Evolutionary conservation across 2,797 vertebrate species (phyloP).

Genomic region (Danio aesculapii): DNA sequence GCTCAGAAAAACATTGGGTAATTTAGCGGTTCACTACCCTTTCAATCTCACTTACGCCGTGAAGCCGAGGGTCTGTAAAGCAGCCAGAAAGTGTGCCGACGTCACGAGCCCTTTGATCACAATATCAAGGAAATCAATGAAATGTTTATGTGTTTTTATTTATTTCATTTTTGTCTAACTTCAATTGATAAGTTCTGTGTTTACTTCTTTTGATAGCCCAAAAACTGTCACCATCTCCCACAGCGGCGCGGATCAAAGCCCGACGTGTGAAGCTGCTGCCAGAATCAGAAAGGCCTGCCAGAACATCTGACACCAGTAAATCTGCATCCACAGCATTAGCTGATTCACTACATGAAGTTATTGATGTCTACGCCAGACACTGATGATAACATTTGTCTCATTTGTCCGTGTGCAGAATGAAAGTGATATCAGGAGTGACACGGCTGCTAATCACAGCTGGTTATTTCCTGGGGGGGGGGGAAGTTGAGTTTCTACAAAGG

Average conservation of each 20-base stretch:
- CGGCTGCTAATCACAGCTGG: background rate
- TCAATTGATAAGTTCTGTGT: slow-evolving; percentile 28
- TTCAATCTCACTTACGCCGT: background rate
- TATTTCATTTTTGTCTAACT: slow-evolving; percentile 23
- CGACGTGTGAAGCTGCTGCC: slow-evolving; percentile 17
- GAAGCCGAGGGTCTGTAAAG: background rate
- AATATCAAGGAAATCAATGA: slow-evolving; percentile 11
- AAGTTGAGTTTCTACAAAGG: background rate
- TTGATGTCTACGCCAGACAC: slow-evolving; percentile 5
- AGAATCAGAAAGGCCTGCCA: slow-evolving; percentile 23
- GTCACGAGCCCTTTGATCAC: background rate
- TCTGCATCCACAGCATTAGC: background rate
- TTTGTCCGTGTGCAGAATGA: background rate
- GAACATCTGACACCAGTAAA: slow-evolving; percentile 11
- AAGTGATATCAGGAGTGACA: slow-evolving; percentile 4
- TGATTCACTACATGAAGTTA: background rate
- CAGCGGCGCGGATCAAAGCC: slow-evolving; percentile 2
- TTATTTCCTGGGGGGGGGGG: background rate
- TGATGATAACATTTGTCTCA: slow-evolving; percentile 5
- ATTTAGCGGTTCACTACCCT: background rate
- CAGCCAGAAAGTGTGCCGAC: background rate
- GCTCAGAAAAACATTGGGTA: background rate
- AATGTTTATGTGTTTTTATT: slow-evolving; percentile 16
- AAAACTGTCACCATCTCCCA: slow-evolving; percentile 4
- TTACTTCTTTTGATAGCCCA: slow-evolving; percentile 22